These are phyloP conservation scores for Halcyon leucocephala DNA, from an alignment of 2,797 vertebrate genomes.

Conservation along the genomic window DNA sequence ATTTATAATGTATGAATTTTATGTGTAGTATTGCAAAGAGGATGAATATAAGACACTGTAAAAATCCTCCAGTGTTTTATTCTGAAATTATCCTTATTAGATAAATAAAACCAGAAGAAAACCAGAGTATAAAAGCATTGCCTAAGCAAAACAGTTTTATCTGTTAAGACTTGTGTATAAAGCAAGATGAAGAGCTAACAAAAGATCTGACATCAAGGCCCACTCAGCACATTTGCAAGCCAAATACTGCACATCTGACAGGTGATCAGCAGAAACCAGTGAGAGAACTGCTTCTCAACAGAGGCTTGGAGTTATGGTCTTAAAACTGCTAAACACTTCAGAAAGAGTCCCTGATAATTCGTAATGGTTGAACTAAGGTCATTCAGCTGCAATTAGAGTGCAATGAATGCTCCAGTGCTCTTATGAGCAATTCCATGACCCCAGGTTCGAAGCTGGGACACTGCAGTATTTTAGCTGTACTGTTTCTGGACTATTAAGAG, in stretches of 20 bases:
- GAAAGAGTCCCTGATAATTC: background rate
- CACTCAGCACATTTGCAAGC: constrained; percentile 51
- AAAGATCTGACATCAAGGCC: background rate
- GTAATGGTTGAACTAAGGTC: background rate
- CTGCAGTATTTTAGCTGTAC: background rate
- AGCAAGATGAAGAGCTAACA: constrained; percentile 32
- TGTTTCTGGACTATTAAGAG: background rate
- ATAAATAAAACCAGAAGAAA: constrained; percentile 6
- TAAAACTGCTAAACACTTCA: background rate
- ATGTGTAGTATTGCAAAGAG: background rate
- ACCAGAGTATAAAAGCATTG: background rate
- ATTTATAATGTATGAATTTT: background rate
- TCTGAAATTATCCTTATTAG: background rate
- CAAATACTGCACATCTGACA: constrained; percentile 42
- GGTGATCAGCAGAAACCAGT: constrained; percentile 3
- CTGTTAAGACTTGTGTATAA: background rate
- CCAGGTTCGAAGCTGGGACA: background rate
- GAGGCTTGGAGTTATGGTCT: constrained; percentile 69
- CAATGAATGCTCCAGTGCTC: background rate
- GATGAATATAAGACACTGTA: background rate
- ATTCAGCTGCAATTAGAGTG: background rate
- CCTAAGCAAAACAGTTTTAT: background rate
- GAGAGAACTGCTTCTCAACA: constrained; percentile 63
- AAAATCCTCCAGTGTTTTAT: background rate
- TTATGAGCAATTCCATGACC: background rate